These are phyloP conservation scores for Diarsia brunnea DNA, from an alignment of 2,888 invertebrate genomes.

Conservation along the genomic window DNA sequence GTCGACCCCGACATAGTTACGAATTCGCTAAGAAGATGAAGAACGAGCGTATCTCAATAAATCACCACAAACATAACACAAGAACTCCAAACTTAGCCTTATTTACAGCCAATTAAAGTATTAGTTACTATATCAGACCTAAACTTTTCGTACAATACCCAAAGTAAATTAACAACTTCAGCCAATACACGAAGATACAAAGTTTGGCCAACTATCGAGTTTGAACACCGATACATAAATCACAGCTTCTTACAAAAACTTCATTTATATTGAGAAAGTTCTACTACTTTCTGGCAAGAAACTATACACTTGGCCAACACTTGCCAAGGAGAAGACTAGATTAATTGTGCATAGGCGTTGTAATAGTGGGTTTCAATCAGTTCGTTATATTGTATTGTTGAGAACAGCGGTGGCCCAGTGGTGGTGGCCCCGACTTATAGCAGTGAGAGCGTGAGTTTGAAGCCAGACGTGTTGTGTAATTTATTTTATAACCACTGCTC, in stretches of 20 bases:
- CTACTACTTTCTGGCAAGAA: conserved; percentile 31
- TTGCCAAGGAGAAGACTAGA: conserved; percentile 16
- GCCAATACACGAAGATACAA: conserved; percentile 20
- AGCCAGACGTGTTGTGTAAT: too few relatives aligned
- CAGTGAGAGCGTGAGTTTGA: too few relatives aligned
- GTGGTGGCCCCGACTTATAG: too few relatives aligned
- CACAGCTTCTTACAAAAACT: conserved; percentile 43
- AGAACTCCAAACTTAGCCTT: neutral
- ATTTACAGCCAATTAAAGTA: conserved; percentile 8
- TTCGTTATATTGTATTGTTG: neutral
- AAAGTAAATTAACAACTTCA: conserved; percentile 16
- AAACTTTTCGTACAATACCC: neutral
- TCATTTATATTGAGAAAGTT: conserved; percentile 28
- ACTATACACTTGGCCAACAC: conserved; percentile 18
- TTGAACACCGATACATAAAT: conserved; percentile 35
- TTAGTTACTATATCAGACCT: neutral
- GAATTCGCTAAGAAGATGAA: neutral
- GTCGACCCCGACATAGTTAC: neutral
- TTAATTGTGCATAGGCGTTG: conserved; percentile 12
- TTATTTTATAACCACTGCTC: too few relatives aligned
- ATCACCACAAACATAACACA: neutral
- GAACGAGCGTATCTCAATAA: neutral
- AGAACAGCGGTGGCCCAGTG: too few relatives aligned
- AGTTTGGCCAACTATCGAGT: conserved; percentile 41
- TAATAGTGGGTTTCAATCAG: neutral